These are phyloP conservation scores for Macrosteles quadrilineatus DNA, from an alignment of 1,140 invertebrate species.

Conservation along the genomic window DNA sequence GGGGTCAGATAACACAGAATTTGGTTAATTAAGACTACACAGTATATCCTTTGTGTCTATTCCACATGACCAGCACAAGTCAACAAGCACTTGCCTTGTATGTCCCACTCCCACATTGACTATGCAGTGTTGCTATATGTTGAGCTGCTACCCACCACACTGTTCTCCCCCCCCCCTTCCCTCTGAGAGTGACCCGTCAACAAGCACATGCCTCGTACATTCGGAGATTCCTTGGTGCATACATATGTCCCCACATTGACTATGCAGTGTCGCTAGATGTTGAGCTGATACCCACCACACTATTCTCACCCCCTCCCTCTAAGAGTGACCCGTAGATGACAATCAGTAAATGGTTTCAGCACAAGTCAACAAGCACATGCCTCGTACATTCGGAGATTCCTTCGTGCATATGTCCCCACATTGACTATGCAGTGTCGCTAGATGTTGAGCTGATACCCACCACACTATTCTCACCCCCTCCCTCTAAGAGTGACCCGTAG, in stretches of 20 bases:
- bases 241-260: constrained; percentile 88
- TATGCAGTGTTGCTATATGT: constrained; percentile 75
- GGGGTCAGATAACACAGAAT: no score
- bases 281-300: constrained; percentile 70
- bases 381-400: constrained; percentile 87
- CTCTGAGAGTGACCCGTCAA: no score
- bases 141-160: constrained; percentile 70
- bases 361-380: constrained; percentile 85
- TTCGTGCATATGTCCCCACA: constrained; percentile 86
- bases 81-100: constrained; percentile 85
- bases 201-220: constrained; percentile 83
- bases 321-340: constrained; percentile 76
- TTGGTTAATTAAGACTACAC: no score
- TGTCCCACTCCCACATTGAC: constrained; percentile 92
- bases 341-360: constrained; percentile 71
- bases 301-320: constrained; percentile 61
- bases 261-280: constrained; percentile 75
- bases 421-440: constrained; percentile 81
- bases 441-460: constrained; percentile 73
- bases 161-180: constrained; percentile 60
- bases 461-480: constrained; percentile 61
- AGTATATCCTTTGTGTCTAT: no score
- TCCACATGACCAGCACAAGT: constrained; percentile 84
- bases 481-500: constrained; percentile 76
- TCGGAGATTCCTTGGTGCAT: constrained; percentile 87